Percentiles rank a stretch among this genome's conserved stretches.
Conservation (phyloP, 2,888 invertebrate genomes). For the Euproctis similis region DNA sequence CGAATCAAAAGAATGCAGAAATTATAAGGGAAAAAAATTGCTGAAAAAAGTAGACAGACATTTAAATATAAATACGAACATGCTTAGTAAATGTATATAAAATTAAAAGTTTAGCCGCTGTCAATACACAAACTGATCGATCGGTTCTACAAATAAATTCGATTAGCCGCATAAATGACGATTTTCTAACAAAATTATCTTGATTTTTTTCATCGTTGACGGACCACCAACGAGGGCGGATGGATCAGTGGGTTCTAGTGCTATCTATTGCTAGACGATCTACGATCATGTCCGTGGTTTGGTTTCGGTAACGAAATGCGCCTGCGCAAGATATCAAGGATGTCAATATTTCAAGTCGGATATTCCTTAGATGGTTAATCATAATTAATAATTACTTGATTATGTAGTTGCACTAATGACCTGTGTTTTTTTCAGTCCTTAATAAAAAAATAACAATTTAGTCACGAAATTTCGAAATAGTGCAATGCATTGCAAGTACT, state of each 20-base stretch:
- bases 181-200: conserved; percentile 41
- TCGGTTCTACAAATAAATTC: conserved; percentile 32
- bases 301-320: conserved; percentile 43
- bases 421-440: too few relatives aligned
- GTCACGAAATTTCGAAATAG: too few relatives aligned
- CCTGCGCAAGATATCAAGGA: conserved; percentile 40
- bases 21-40: too few relatives aligned
- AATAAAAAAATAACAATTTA: too few relatives aligned
- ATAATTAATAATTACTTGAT: too few relatives aligned
- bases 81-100: too few relatives aligned
- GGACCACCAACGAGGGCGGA: conserved; percentile 62
- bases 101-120: conserved; percentile 7
- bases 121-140: conserved; percentile 15
- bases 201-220: conserved; percentile 26
- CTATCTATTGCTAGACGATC: conserved; percentile 66
- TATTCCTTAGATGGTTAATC: too few relatives aligned
- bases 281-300: conserved; percentile 44
- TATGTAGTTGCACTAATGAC: too few relatives aligned
- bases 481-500: too few relatives aligned
- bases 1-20: too few relatives aligned
- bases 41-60: too few relatives aligned
- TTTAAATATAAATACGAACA: too few relatives aligned
- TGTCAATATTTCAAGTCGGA: conserved; percentile 14
- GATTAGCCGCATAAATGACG: conserved; percentile 48
- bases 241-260: conserved; percentile 60